phyloP scores from a whole-genome alignment of 2,797 vertebrate genomes.

The Mormyrus hasselquistii region DNA sequence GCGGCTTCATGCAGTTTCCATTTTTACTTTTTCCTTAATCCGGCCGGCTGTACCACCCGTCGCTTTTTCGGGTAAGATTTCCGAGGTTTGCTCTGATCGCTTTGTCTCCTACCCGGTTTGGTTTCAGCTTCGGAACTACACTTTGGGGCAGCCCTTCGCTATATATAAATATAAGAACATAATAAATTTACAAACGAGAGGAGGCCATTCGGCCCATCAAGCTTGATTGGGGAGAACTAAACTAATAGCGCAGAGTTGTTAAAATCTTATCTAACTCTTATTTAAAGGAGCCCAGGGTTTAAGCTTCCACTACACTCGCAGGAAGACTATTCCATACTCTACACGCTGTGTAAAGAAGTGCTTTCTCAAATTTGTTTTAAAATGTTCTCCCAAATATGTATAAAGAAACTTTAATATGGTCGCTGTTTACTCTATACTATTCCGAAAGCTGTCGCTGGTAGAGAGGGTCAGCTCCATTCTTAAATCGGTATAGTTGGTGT shows the following conservation, averaged over 20 bases:
- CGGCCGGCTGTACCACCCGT: background rate
- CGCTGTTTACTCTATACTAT: background rate
- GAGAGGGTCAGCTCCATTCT: background rate
- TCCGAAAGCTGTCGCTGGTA: background rate
- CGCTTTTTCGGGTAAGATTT: background rate
- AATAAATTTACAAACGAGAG: too few relatives aligned
- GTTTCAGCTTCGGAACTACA: background rate
- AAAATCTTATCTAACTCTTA: too few relatives aligned
- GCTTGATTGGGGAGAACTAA: too few relatives aligned
- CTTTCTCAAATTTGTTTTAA: too few relatives aligned
- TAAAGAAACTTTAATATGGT: background rate
- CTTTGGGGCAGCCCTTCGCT: background rate
- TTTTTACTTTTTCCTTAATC: constrained; percentile 3
- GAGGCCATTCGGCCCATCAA: too few relatives aligned
- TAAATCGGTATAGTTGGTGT: background rate
- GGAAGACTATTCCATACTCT: too few relatives aligned
- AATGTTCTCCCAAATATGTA: background rate
- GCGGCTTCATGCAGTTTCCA: constrained; percentile 19
- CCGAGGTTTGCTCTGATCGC: background rate
- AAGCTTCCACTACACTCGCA: too few relatives aligned
- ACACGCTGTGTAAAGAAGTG: too few relatives aligned
- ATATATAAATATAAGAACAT: background rate
- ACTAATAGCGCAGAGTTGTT: too few relatives aligned
- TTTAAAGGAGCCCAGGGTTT: too few relatives aligned
- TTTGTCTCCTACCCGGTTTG: background rate